Percentiles rank a stretch among this genome's conserved stretches.
phyloP scores from a whole-genome alignment of 2,888 invertebrate genomes.

The Lasioglossum calceatum region DNA sequence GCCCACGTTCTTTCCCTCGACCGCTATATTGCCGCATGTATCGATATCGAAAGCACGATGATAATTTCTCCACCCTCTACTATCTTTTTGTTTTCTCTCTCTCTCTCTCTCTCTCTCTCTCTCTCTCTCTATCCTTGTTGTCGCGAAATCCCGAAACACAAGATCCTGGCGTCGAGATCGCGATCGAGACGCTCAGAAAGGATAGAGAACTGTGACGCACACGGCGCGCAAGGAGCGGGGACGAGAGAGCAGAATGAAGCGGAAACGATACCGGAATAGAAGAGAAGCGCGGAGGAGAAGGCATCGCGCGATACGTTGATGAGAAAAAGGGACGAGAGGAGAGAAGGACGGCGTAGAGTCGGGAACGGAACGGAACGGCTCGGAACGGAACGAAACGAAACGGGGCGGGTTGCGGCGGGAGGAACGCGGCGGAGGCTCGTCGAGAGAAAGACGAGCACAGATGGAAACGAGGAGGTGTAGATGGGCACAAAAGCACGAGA shows the following conservation, averaged over 20 bases:
- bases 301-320: slow-evolving; percentile 47
- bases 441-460: slow-evolving; percentile 63
- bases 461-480: slow-evolving; percentile 71
- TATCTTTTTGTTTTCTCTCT: no score
- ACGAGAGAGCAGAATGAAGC: neutral
- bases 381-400: slow-evolving; percentile 37
- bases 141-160: neutral
- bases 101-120: neutral
- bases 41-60: neutral
- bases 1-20: slow-evolving; percentile 15
- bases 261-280: neutral
- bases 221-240: neutral
- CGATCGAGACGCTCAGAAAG: slow-evolving; percentile 12
- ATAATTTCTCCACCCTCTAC: neutral
- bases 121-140: neutral
- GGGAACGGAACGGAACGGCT: neutral
- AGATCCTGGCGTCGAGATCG: neutral
- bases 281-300: slow-evolving; percentile 28
- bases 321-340: slow-evolving; percentile 48
- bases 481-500: slow-evolving; percentile 76
- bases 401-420: slow-evolving; percentile 36
- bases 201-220: neutral
- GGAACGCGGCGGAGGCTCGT: slow-evolving; percentile 46
- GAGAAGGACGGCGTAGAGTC: neutral
- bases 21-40: neutral